Base-by-base conservation (phyloP, 2,797 vertebrate genomes). In the Lagocephalus sceleratus region DNA sequence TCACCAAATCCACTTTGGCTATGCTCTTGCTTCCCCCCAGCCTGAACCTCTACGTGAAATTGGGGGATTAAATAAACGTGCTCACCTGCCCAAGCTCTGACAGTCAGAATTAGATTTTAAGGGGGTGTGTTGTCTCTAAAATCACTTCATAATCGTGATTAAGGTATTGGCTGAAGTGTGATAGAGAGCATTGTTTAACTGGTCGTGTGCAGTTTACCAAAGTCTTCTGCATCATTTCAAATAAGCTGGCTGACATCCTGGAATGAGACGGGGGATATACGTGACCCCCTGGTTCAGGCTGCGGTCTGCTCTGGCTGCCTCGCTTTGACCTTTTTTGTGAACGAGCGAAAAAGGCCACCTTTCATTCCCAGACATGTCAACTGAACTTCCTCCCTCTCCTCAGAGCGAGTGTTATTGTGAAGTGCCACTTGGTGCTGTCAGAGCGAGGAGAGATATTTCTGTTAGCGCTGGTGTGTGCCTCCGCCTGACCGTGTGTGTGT, bases 331-430 rank as follows among this genome's bases (percentile, higher is more conserved):
- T 77, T 73, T 81, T 70, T 71, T 83, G 67, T 77, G 66, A 74
- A 75, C 20, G 15, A 71, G 58, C 61, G 81, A 83, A 73, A 82
- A 75, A 79, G 72, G 65, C 78, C 76, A 82, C 74, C 81, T 87
- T 87, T 83, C 76, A 83, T 82, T 85, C 69, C 67, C 78, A 83
- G 79, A 80, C 85, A 85, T 79, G 86, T 86, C 70, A 85, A 84
- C 76, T 76, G 78, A 75, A 84, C 83, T 88, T 90, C 81, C 84
- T 84, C 71, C 82, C 69, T 73, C 74, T 75, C 64, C 70, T 81
- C 78, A 69, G 78, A 81, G 57, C 60, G 40, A 60, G 52, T 83
- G 85, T 87, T 85, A 84, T 85, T 83, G 71, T 85, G 81, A 83
- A 84, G 80, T 84, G 82, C 82, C 82, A 83, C 82, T 85, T 55